Evolutionary conservation across 2,888 invertebrate species (phyloP).

Genomic region (Dusona sp.): DNA sequence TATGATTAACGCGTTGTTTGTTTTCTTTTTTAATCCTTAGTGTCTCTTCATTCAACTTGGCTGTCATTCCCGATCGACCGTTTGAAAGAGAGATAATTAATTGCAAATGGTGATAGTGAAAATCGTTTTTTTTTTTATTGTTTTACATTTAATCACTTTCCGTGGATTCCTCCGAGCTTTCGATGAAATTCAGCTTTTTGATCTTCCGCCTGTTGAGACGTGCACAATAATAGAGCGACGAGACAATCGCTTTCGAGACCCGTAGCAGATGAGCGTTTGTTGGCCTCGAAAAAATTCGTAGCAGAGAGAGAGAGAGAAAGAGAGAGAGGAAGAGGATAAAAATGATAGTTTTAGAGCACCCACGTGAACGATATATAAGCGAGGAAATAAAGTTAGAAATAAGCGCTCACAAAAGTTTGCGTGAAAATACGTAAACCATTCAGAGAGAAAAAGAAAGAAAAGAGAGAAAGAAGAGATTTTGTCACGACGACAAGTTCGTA

Average conservation of each 20-base stretch:
- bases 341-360: conserved; percentile 28
- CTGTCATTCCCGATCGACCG: conserved; percentile 44
- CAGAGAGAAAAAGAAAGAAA: neutral
- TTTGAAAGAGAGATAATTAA: conserved; percentile 28
- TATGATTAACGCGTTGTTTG: too few relatives aligned
- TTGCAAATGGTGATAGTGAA: conserved; percentile 30
- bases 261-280: conserved; percentile 42
- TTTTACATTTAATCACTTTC: neutral
- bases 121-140: neutral
- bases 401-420: conserved; percentile 34
- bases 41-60: conserved; percentile 28
- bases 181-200: conserved; percentile 7
- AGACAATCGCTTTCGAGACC: conserved; percentile 45
- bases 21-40: conserved; percentile 38
- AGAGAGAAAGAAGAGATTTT: neutral
- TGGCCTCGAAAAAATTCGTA: conserved; percentile 47
- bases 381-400: conserved; percentile 41
- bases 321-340: neutral
- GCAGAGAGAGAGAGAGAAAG: conserved; percentile 2
- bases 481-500: neutral
- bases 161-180: neutral
- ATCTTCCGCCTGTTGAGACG: conserved; percentile 7
- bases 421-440: conserved; percentile 25
- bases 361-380: conserved; percentile 54
- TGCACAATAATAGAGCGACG: conserved; percentile 51